A percentile compares a stretch with the other conserved stretches of the same genome.
Evolutionary conservation across 1,140 invertebrate genomes (phyloP).

Genomic region (Diachasmimorpha longicaudata): DNA sequence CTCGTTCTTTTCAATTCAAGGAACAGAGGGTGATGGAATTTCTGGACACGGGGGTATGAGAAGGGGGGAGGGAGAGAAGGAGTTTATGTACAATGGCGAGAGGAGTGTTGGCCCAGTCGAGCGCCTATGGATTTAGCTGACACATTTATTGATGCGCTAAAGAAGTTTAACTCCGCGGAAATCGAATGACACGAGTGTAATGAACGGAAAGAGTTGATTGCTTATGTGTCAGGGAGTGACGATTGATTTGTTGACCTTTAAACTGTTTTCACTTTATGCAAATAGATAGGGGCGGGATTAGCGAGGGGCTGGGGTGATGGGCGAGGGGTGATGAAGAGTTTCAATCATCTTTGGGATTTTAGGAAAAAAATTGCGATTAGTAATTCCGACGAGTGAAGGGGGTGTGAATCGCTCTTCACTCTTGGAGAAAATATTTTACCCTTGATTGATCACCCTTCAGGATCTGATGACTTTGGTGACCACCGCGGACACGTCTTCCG

Average conservation of each 20-base stretch:
- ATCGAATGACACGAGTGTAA: conserved; percentile 6
- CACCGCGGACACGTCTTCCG: no score
- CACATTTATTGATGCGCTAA: conserved; percentile 29
- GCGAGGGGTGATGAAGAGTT: background rate
- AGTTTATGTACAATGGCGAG: background rate
- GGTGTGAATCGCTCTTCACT: no score
- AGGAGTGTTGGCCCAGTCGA: background rate
- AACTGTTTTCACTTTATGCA: conserved; percentile 47
- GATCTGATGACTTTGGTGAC: no score
- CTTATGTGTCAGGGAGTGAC: conserved; percentile 29
- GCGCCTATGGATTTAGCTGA: conserved; percentile 1
- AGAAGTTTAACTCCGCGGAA: conserved; percentile 10
- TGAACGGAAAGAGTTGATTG: conserved; percentile 29
- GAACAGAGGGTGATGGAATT: background rate
- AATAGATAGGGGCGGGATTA: background rate
- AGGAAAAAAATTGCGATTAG: background rate
- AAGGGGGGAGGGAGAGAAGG: no score
- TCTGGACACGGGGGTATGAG: background rate
- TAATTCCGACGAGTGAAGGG: background rate
- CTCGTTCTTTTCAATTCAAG: background rate
- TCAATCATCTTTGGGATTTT: background rate
- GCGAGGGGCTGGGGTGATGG: no score
- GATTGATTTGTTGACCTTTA: conserved; percentile 46
- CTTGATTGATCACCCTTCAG: no score
- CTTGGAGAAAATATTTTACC: no score